A percentile compares a stretch with the other conserved stretches of the same genome.
phyloP scores from a whole-genome alignment of 2,888 invertebrate species.

The Ophonus ardosiacus region DNA sequence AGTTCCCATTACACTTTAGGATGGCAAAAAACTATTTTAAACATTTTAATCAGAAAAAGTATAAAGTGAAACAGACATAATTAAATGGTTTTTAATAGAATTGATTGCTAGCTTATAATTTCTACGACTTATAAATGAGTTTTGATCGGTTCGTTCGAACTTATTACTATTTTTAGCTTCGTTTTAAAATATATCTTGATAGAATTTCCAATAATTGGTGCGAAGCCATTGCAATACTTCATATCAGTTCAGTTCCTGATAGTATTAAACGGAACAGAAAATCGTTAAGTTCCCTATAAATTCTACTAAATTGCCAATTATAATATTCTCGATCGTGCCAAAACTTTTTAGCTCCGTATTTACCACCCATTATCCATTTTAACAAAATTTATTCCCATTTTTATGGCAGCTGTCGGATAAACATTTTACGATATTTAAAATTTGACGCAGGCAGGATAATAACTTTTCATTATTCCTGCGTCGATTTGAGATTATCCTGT shows the following conservation, averaged over 20 bases:
- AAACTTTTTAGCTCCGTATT: background rate
- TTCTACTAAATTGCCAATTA: conserved; percentile 1
- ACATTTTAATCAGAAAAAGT: too few relatives aligned
- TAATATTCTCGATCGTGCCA: background rate
- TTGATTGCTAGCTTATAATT: too few relatives aligned
- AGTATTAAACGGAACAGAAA: conserved; percentile 10
- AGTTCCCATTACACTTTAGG: too few relatives aligned
- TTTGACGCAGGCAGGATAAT: background rate
- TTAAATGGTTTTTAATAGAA: too few relatives aligned
- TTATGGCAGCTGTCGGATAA: background rate
- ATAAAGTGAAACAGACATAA: too few relatives aligned
- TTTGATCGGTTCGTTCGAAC: too few relatives aligned
- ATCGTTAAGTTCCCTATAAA: background rate
- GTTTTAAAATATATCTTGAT: background rate
- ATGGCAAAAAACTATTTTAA: too few relatives aligned
- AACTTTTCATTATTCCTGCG: background rate
- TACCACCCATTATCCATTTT: background rate
- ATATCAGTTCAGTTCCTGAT: background rate
- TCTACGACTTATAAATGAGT: too few relatives aligned
- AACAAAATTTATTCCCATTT: background rate
- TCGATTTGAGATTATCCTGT: background rate
- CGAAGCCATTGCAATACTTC: background rate
- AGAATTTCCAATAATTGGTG: conserved; percentile 9
- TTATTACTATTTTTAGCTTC: background rate
- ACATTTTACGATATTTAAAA: background rate